These are phyloP conservation scores for Gastrophysa polygoni DNA, from an alignment of 2,888 invertebrate genomes.

Conservation along the genomic window DNA sequence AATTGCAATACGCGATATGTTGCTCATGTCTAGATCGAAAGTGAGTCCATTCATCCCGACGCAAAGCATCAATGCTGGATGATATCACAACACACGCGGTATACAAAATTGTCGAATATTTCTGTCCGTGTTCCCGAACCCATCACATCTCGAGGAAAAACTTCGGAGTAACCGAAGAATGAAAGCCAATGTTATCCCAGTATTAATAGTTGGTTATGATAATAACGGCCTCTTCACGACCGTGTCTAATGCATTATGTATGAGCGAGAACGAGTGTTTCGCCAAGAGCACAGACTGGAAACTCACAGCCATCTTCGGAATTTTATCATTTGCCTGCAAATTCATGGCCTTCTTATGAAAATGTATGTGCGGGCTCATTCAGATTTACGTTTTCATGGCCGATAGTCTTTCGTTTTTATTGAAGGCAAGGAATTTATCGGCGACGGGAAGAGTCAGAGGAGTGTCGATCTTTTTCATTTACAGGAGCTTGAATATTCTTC, in stretches of 20 bases:
- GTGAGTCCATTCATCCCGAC: too few relatives aligned
- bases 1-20: too few relatives aligned
- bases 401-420: constrained; percentile 32
- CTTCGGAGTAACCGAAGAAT: neutral
- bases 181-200: constrained; percentile 7
- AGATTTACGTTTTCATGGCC: constrained; percentile 39
- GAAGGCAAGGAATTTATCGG: constrained; percentile 9
- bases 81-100: neutral
- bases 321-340: constrained; percentile 34
- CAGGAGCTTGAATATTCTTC: too few relatives aligned
- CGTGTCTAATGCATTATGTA: constrained; percentile 34
- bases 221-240: constrained; percentile 15
- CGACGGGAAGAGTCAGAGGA: neutral
- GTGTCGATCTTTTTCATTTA: too few relatives aligned
- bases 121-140: neutral
- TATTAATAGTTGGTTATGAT: constrained; percentile 24
- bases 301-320: constrained; percentile 24
- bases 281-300: constrained; percentile 28
- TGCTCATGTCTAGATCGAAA: too few relatives aligned
- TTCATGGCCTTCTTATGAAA: constrained; percentile 39
- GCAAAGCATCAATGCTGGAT: too few relatives aligned
- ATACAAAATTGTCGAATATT: too few relatives aligned
- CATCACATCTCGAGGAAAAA: neutral
- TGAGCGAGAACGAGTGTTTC: constrained; percentile 27
- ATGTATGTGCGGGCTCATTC: constrained; percentile 36